Percentiles rank a stretch among this genome's conserved stretches.
These are phyloP conservation scores for Junonia oenone DNA, from an alignment of 2,888 invertebrate species.

Conservation along the genomic window DNA sequence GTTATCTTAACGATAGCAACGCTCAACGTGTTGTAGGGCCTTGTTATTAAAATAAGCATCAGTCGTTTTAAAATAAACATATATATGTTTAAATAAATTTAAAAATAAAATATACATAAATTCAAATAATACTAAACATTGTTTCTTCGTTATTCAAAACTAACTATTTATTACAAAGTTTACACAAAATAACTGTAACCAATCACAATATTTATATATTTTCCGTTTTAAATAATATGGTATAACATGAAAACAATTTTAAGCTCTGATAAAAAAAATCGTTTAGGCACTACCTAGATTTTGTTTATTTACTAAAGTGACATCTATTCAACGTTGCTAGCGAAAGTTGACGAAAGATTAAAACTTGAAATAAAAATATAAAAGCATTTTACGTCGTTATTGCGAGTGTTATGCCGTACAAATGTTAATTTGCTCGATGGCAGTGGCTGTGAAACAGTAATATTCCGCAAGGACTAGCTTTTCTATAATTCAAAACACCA, in stretches of 20 bases:
- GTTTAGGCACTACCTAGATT: constrained; percentile 4
- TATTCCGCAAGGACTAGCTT: constrained; percentile 58
- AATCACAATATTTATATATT: constrained; percentile 7
- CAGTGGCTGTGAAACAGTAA: constrained; percentile 38
- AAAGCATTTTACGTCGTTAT: constrained; percentile 9
- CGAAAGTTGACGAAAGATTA: constrained; percentile 14
- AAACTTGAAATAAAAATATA: constrained; percentile 19
- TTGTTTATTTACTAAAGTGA: constrained; percentile 14
- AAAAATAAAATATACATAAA: constrained; percentile 10
- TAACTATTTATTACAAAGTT: constrained; percentile 16
- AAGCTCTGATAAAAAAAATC: constrained; percentile 9
- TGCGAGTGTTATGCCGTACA: constrained; percentile 15
- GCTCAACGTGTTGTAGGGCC: constrained; percentile 20
- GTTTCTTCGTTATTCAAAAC: constrained; percentile 3
- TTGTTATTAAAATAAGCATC: constrained; percentile 2
- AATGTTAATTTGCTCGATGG: constrained; percentile 34
- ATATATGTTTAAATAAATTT: constrained; percentile 9
- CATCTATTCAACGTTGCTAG: constrained; percentile 30
- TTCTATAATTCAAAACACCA: constrained; percentile 45
- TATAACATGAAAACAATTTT: constrained; percentile 6
- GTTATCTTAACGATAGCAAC: constrained; percentile 26
- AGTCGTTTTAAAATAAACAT: constrained; percentile 12
- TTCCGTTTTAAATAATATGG: background rate
- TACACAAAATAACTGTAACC: constrained; percentile 1
- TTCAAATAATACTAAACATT: constrained; percentile 17